Conservation (phyloP, 1,140 invertebrate genomes). For the Anagrus nilaparvatae region DNA sequence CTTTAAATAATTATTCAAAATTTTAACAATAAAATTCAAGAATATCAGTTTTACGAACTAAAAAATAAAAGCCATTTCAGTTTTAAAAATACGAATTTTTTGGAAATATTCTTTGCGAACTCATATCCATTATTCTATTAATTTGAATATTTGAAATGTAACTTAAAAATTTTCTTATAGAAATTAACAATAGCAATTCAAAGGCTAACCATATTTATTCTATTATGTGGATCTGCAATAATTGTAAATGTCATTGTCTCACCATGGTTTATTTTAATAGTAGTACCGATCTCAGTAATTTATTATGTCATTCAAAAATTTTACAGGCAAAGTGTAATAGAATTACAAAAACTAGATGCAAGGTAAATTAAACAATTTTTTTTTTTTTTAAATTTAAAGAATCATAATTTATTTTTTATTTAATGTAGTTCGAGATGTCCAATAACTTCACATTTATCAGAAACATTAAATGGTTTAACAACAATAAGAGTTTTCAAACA, state of each 20-base stretch:
- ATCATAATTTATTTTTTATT: constrained; percentile 5
- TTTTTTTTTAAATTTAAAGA: constrained; percentile 2
- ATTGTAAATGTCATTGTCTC: constrained; percentile 60
- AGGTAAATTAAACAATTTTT: too few species aligned
- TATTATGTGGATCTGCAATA: constrained; percentile 62
- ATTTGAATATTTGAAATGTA: too few species aligned
- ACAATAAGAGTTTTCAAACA: constrained; percentile 61
- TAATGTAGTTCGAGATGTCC: constrained; percentile 53
- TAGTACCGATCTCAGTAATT: constrained; percentile 52
- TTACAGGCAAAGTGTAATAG: constrained; percentile 62
- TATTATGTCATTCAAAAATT: constrained; percentile 62
- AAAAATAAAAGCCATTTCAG: too few species aligned
- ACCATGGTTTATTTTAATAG: constrained; percentile 59
- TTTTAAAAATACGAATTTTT: constrained; percentile 17
- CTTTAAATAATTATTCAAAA: background rate
- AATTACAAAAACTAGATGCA: constrained; percentile 29
- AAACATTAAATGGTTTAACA: constrained; percentile 57
- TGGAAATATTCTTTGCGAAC: too few species aligned
- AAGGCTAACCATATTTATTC: constrained; percentile 57
- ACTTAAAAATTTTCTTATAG: too few species aligned
- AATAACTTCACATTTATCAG: constrained; percentile 60
- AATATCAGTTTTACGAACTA: background rate
- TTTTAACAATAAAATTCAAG: too few species aligned
- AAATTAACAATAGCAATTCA: constrained; percentile 68
- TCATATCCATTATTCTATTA: too few species aligned